phyloP scores from a whole-genome alignment of 2,113 vertebrate species.

The Megaceryle torquata region DNA sequence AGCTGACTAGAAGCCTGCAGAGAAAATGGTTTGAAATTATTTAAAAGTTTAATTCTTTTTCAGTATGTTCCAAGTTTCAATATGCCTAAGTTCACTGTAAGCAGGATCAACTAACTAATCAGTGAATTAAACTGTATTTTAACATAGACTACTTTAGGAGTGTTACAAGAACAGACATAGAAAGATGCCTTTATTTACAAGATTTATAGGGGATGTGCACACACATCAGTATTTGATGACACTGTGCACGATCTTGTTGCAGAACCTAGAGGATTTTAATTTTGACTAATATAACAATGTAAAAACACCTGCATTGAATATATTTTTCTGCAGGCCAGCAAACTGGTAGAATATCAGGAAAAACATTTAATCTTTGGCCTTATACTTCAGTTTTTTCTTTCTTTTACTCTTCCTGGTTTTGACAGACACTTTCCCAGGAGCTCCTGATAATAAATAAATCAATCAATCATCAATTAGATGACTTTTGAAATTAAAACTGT shows the following conservation, averaged over 20 bases:
- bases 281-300: not conserved
- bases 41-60: not conserved
- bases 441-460: not conserved
- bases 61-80: not conserved
- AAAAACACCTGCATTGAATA: not conserved
- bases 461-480: not conserved
- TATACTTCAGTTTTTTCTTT: not conserved
- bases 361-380: not conserved
- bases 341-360: not conserved
- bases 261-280: not conserved
- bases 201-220: not conserved
- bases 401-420: not conserved
- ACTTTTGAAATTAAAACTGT: slow-evolving; percentile 59
- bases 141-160: not conserved
- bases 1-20: not conserved
- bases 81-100: not conserved
- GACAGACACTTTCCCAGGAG: not conserved
- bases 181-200: not conserved
- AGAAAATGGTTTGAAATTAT: not conserved
- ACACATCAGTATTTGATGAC: not conserved
- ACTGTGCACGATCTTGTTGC: not conserved
- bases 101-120: not conserved
- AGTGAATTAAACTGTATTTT: not conserved
- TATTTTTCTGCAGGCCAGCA: not conserved
- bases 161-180: not conserved